A percentile compares a stretch with the other conserved stretches of the same genome.
Conservation (phyloP, 1,140 invertebrate species). For the Aleiodes sp. region DNA sequence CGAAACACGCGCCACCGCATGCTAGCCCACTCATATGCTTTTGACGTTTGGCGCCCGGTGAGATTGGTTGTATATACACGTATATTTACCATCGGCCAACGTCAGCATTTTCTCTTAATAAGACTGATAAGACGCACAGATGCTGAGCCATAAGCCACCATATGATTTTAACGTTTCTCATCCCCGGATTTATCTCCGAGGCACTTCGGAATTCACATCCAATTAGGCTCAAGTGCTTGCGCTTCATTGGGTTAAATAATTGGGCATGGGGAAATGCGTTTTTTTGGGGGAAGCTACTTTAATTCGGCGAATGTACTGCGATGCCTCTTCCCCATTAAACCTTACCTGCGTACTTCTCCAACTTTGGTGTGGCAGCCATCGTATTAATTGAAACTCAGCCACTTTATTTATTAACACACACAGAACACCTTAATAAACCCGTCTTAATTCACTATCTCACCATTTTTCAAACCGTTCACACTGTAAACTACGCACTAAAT, state of each 20-base stretch:
- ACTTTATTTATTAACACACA: conserved; percentile 29
- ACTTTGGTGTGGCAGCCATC: conserved; percentile 62
- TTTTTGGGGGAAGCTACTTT: no score
- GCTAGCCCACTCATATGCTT: conserved; percentile 49
- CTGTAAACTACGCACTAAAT: conserved; percentile 52
- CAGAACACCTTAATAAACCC: conserved; percentile 6
- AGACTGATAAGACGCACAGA: conserved; percentile 33
- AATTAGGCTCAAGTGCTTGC: no score
- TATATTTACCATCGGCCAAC: no score
- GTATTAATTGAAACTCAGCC: conserved; percentile 31
- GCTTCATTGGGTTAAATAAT: no score
- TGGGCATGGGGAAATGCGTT: no score
- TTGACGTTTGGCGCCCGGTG: conserved; percentile 55
- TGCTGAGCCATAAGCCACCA: no score
- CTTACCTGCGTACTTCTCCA: conserved; percentile 62
- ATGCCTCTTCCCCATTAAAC: neutral
- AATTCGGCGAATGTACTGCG: no score
- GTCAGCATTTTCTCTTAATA: neutral
- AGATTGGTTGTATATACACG: no score
- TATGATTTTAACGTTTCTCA: no score
- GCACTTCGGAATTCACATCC: no score
- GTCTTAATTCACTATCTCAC: conserved; percentile 50
- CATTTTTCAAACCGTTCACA: conserved; percentile 52
- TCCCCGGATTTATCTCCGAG: no score
- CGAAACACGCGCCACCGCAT: conserved; percentile 22